Conservation (phyloP, 2,797 vertebrate genomes). For the Ptychobarbus kaznakovi region DNA sequence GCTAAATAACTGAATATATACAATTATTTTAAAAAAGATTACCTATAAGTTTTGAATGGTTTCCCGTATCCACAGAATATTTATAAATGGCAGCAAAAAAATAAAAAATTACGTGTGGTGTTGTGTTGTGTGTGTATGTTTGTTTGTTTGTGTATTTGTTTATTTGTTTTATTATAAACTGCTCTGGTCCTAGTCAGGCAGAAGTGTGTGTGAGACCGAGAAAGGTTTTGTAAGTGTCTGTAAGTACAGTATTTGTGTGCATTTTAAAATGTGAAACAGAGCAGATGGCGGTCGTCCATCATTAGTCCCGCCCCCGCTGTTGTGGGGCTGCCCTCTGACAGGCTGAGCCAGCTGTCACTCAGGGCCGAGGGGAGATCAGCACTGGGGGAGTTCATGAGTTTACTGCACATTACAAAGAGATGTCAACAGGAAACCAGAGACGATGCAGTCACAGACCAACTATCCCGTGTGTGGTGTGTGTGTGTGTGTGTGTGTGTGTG, state of each 20-base stretch:
- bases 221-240: slow-evolving; percentile 51
- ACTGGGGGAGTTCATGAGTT: slow-evolving; percentile 1
- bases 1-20: too few relatives aligned
- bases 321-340: not conserved
- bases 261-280: slow-evolving; percentile 33
- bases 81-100: too few relatives aligned
- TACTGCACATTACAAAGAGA: not conserved
- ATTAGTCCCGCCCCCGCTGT: slow-evolving; percentile 17
- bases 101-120: too few relatives aligned
- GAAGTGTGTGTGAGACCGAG: slow-evolving; percentile 18
- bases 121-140: too few relatives aligned
- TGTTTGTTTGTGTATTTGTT: too few relatives aligned
- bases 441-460: not conserved
- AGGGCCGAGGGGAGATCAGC: not conserved
- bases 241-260: slow-evolving; percentile 41
- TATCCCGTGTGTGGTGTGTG: not conserved
- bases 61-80: too few relatives aligned
- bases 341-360: slow-evolving; percentile 35
- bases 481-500: not conserved
- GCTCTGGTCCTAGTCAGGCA: slow-evolving; percentile 4
- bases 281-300: not conserved
- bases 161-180: not conserved
- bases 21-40: too few relatives aligned
- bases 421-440: not conserved
- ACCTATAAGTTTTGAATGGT: too few relatives aligned